Conservation (phyloP, 1,140 invertebrate species). For the Bombus pyrosoma region DNA sequence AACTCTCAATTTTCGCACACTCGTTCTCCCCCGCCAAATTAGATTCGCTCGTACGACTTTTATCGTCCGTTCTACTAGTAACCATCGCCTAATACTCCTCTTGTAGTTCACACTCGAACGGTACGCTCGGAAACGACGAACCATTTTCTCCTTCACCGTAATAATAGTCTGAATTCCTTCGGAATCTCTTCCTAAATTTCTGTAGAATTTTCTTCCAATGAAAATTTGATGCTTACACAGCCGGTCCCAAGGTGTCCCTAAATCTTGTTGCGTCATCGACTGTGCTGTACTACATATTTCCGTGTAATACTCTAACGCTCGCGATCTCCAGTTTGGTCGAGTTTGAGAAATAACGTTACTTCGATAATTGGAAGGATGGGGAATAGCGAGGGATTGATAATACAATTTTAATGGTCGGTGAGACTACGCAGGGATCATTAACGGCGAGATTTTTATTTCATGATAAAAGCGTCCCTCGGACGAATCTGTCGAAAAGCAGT, state of each 20-base stretch:
- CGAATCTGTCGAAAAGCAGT: neutral
- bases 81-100: conserved; percentile 56
- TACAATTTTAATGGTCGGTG: neutral
- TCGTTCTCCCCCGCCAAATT: conserved; percentile 50
- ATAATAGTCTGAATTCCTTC: conserved; percentile 57
- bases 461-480: neutral
- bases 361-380: neutral
- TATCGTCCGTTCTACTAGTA: conserved; percentile 58
- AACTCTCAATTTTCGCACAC: conserved; percentile 58
- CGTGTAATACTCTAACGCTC: neutral
- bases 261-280: conserved; percentile 29
- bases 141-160: conserved; percentile 43
- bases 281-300: neutral
- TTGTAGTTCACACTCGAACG: conserved; percentile 49
- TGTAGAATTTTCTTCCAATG: conserved; percentile 52
- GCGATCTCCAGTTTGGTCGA: too few relatives aligned
- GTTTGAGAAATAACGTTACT: neutral
- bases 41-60: conserved; percentile 61
- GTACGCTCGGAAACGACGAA: conserved; percentile 37
- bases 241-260: conserved; percentile 21
- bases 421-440: neutral
- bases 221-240: conserved; percentile 56
- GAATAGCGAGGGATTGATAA: neutral
- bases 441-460: neutral
- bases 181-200: conserved; percentile 54